Base-by-base conservation (phyloP, 2,888 invertebrate genomes). In the Thecocarcelia acutangulata region DNA sequence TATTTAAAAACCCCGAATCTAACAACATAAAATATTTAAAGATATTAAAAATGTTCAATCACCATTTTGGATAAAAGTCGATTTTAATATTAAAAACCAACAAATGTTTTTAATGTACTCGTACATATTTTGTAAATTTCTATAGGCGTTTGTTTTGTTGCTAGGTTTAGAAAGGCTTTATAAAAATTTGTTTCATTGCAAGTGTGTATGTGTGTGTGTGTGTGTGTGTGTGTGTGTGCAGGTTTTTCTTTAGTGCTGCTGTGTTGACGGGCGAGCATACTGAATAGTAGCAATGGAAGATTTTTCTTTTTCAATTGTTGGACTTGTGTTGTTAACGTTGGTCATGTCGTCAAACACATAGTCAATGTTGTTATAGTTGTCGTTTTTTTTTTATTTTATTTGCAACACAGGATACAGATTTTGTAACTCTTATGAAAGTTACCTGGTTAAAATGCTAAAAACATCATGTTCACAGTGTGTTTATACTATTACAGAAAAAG, bases 391-490 rank as follows among this genome's bases (percentile, higher is more conserved):
- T 15, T 17, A 40, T 42, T 72, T 50, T 28, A 50, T 59, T 19
- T 33, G 21, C 21, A 19, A 11, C 66, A 37, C 17, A 50, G 28
- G 37, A 33, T 37, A 46, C 37, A 46, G 56, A 69, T 80, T 58
- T 63, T 46, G n/a, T 52, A 56, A 17, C 9, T 40, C 9, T 58
- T 19, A 17, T 15, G 21, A 40, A 59, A 63, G 33, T 21, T 64
- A 64, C 74, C 74, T 80, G 56, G 42, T 17, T 63, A 28, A 73
- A 61, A 48, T 58, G 56, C 33, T 13, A 44, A 69, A 64, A 69
- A 61, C 50, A 72, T 63, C 58, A 17, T 79, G 73, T 74, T 69
- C 46, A 63, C 54, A 68, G 56, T 19, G 61, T 24, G 52, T 50
- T 79, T 58, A 24, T 24, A 48, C 33, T 46, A 37, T 66, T 52